Evolutionary conservation across 1,140 invertebrate genomes (phyloP).

Genomic region (Diabrotica undecimpunctata): DNA sequence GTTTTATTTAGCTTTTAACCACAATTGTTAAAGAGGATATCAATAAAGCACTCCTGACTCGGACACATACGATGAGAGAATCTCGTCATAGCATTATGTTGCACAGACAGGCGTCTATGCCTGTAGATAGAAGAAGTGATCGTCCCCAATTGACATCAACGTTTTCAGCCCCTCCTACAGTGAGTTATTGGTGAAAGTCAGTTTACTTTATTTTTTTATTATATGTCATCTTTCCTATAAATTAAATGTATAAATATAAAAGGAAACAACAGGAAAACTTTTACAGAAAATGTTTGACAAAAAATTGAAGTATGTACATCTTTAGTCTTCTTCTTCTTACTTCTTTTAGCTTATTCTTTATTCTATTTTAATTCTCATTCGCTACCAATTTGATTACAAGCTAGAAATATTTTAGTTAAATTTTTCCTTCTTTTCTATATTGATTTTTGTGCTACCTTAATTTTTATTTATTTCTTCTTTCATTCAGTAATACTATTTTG

Average conservation of each 20-base stretch:
- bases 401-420: no score
- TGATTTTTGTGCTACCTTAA: no score
- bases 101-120: conserved; percentile 41
- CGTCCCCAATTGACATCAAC: conserved; percentile 41
- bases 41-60: background rate
- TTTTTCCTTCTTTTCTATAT: no score
- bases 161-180: conserved; percentile 42
- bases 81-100: conserved; percentile 34
- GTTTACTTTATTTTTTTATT: conserved; percentile 16
- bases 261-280: background rate
- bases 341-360: no score
- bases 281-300: no score
- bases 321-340: no score
- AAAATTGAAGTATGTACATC: no score
- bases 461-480: no score
- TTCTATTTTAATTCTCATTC: no score
- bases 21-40: background rate
- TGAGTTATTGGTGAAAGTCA: conserved; percentile 34
- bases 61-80: background rate
- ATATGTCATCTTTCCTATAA: background rate
- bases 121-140: conserved; percentile 36
- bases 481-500: no score
- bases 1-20: background rate
- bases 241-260: no score
- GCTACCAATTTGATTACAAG: no score